These are phyloP conservation scores for Crambe crambe DNA, from an alignment of 37 sponge, comb jelly and placozoan species.

Conservation along the genomic window DNA sequence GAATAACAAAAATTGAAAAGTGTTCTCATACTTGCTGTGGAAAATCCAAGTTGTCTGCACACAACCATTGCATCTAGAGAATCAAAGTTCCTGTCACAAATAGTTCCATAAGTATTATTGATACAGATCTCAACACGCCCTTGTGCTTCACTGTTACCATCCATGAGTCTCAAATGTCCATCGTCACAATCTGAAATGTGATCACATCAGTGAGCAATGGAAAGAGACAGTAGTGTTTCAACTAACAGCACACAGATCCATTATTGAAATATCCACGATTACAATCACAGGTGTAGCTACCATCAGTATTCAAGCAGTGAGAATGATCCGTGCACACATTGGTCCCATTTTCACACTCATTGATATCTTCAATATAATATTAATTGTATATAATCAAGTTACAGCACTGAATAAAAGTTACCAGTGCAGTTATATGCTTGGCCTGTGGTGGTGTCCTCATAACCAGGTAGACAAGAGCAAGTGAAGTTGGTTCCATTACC, in stretches of 20 bases:
- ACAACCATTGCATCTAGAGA: constrained; percentile 30
- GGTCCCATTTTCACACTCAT: constrained; percentile 15
- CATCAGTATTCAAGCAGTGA: neutral
- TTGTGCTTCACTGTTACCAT: neutral
- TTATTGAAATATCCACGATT: neutral
- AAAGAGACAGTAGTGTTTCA: neutral
- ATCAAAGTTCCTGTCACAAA: neutral
- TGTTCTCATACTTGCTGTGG: constrained; percentile 7
- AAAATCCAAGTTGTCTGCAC: constrained; percentile 46
- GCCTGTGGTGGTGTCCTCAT: neutral
- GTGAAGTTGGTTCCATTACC: constrained; percentile 2
- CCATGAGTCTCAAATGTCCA: neutral
- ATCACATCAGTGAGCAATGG: neutral
- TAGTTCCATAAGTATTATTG: neutral
- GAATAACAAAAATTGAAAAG: too few species aligned
- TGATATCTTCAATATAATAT: too few species aligned
- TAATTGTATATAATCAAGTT: too few species aligned
- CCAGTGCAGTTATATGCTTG: neutral
- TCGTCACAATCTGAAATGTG: neutral
- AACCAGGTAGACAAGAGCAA: constrained; percentile 22
- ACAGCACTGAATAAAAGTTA: too few species aligned
- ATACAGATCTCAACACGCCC: neutral
- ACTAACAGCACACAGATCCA: constrained; percentile 5
- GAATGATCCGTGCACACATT: constrained; percentile 9
- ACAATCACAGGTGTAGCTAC: neutral